phyloP scores from a whole-genome alignment of 1,140 invertebrate species.

The Drosophila sulfurigaster region DNA sequence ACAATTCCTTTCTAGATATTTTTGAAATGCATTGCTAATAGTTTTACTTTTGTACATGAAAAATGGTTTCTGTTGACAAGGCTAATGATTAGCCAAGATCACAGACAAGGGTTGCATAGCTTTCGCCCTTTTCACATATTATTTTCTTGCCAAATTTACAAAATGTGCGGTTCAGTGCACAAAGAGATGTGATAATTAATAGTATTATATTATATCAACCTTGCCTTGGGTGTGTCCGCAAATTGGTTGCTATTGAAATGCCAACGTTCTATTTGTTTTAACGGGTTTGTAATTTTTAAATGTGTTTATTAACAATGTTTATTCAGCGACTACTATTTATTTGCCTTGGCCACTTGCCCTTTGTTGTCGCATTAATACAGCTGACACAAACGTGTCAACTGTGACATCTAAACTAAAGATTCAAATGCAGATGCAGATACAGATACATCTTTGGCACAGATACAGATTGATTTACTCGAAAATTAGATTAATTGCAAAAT shows the following conservation, averaged over 20 bases:
- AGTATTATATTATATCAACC: conserved; percentile 3
- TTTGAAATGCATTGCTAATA: not conserved
- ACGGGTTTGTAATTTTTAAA: conserved; percentile 1
- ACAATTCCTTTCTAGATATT: too few species aligned
- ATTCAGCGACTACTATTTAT: conserved; percentile 12
- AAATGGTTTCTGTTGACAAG: not conserved
- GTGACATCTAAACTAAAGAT: not conserved
- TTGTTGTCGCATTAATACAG: conserved; percentile 44
- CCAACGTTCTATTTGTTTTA: conserved; percentile 18
- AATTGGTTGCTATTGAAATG: conserved; percentile 37
- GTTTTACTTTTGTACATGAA: not conserved
- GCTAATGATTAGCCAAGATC: conserved; percentile 11
- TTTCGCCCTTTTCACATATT: not conserved
- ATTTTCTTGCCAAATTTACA: conserved; percentile 23
- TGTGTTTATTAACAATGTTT: conserved; percentile 28
- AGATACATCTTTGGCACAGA: not conserved
- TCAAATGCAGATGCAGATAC: not conserved
- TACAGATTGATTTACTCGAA: not conserved
- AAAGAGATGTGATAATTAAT: conserved; percentile 12
- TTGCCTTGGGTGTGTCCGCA: conserved; percentile 30
- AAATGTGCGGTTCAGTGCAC: not conserved
- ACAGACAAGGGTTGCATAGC: conserved; percentile 1
- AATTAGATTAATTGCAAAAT: conserved; percentile 4
- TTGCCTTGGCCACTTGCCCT: conserved; percentile 62
- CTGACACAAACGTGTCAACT: conserved; percentile 11